These are phyloP conservation scores for Drosophila crucigera DNA, from an alignment of 2,888 invertebrate genomes.

Conservation along the genomic window DNA sequence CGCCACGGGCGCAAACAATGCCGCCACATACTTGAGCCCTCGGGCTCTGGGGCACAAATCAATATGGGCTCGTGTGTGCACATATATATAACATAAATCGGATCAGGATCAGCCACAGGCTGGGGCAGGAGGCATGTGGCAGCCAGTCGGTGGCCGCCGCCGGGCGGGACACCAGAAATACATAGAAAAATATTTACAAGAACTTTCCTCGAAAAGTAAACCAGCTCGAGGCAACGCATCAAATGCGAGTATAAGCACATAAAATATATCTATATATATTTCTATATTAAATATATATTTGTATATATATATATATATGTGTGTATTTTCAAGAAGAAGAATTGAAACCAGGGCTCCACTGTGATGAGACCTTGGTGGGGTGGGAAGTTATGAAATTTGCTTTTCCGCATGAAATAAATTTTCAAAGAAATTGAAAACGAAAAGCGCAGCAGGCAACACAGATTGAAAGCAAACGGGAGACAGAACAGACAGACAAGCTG, in stretches of 20 bases:
- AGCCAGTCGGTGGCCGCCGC: constrained; percentile 8
- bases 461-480: constrained; percentile 72
- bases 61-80: constrained; percentile 46
- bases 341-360: constrained; percentile 25
- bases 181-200: constrained; percentile 73
- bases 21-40: constrained; percentile 34
- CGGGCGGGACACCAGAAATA: constrained; percentile 44
- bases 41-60: constrained; percentile 43
- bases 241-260: constrained; percentile 66
- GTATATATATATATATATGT: not conserved
- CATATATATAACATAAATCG: constrained; percentile 57
- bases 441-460: constrained; percentile 63
- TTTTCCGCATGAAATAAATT: constrained; percentile 73
- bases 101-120: constrained; percentile 47
- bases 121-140: not conserved
- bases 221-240: constrained; percentile 64
- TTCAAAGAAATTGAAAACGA: constrained; percentile 72
- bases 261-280: constrained; percentile 35
- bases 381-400: constrained; percentile 68
- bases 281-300: constrained; percentile 9
- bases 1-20: constrained; percentile 60
- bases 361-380: not conserved
- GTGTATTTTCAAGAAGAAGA: constrained; percentile 30
- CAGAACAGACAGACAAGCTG: constrained; percentile 35
- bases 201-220: constrained; percentile 64